Evolutionary conservation across 2,797 vertebrate genomes (phyloP).

Genomic region (Leontopithecus rosalia): DNA sequence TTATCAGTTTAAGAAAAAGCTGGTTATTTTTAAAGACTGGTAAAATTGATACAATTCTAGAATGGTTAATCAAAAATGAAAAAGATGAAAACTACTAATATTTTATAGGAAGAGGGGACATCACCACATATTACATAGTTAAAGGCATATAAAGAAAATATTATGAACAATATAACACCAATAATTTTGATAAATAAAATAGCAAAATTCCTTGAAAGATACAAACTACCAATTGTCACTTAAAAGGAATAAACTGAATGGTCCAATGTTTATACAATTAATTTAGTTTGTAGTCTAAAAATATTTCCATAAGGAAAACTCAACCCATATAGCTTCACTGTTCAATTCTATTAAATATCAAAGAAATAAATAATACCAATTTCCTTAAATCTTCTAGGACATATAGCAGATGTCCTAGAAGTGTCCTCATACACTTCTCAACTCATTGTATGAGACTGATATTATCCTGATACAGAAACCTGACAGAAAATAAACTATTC

Average conservation of each 20-base stretch:
- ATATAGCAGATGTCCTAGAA: neutral
- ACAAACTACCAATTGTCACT: neutral
- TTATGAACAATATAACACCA: neutral
- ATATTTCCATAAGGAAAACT: neutral
- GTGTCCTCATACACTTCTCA: no score
- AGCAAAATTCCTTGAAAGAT: neutral
- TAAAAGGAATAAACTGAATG: neutral
- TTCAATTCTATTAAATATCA: neutral
- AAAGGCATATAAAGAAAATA: neutral
- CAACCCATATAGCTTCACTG: neutral
- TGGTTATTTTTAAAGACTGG: neutral
- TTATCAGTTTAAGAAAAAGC: neutral
- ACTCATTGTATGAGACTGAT: neutral
- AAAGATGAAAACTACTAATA: neutral
- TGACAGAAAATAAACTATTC: neutral
- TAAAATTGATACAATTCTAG: neutral
- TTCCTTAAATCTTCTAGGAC: neutral
- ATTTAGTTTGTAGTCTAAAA: neutral
- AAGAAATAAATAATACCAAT: neutral
- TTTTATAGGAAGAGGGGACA: neutral
- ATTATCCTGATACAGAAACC: neutral
- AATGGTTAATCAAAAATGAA: neutral
- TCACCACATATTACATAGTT: neutral
- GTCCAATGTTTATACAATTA: neutral
- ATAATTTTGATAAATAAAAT: neutral